Evolutionary conservation across 2,797 vertebrate genomes (phyloP).

Genomic region (Anguilla marmorata): DNA sequence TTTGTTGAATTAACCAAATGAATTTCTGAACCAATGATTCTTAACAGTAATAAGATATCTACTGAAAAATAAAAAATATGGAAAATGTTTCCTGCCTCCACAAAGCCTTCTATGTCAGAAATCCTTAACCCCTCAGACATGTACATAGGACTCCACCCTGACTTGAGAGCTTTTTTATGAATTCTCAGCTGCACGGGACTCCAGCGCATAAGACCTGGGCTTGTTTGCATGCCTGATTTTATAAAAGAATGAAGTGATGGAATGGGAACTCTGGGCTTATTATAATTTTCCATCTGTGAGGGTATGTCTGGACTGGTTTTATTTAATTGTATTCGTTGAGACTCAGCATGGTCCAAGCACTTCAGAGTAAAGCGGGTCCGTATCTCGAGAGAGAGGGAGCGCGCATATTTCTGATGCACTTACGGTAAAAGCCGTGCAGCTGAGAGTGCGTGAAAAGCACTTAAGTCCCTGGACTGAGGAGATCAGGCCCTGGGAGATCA

Average conservation of each 20-base stretch:
- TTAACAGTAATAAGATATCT: neutral
- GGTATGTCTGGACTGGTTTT: neutral
- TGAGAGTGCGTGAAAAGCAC: too few relatives aligned
- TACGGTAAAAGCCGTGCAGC: too few relatives aligned
- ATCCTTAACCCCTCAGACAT: neutral
- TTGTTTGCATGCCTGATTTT: neutral
- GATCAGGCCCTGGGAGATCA: conserved; percentile 7
- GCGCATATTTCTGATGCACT: too few relatives aligned
- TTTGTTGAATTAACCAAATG: too few relatives aligned
- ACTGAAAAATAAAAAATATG: neutral
- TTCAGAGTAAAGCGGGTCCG: neutral
- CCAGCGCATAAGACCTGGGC: neutral
- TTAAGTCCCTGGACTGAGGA: neutral
- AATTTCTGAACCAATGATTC: neutral
- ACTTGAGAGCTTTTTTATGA: neutral
- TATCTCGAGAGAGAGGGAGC: too few relatives aligned
- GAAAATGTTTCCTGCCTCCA: neutral
- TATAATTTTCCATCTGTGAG: neutral
- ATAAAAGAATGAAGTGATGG: neutral
- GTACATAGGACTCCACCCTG: neutral
- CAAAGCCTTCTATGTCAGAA: neutral
- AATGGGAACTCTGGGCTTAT: neutral
- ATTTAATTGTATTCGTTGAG: neutral
- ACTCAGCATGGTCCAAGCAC: neutral
- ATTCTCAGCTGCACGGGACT: neutral